A percentile compares a stretch with the other conserved stretches of the same genome.
phyloP scores from a whole-genome alignment of 2,113 vertebrate species.

The Colossoma macropomum region DNA sequence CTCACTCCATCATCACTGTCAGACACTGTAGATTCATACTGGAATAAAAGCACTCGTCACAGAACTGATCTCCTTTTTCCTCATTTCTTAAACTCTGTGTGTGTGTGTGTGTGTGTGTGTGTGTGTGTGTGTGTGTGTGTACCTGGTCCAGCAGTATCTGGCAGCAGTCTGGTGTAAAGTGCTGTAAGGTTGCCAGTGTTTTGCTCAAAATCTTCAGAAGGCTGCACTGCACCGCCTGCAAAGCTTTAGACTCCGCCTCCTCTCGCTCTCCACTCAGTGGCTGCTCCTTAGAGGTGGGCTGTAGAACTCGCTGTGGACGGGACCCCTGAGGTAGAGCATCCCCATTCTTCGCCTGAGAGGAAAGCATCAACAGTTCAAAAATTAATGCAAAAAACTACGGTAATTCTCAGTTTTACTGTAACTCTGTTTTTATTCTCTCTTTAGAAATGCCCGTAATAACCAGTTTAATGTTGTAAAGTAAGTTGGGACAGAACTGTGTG shows the following conservation, averaged over 20 bases:
- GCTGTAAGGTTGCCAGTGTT: conserved; percentile 89
- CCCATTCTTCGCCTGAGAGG: conserved; percentile 86
- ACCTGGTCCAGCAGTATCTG: conserved; percentile 97
- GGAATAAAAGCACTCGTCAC: no score
- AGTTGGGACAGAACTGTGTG: no score
- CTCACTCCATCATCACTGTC: no score
- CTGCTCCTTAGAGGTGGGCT: conserved; percentile 78
- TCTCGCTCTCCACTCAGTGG: conserved; percentile 78
- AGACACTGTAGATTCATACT: no score
- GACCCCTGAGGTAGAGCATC: conserved; percentile 83
- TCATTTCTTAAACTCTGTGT: background rate
- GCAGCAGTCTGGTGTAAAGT: conserved; percentile 96
- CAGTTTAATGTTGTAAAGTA: no score
- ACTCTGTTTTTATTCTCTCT: background rate
- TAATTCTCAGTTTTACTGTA: no score
- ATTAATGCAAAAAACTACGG: no score
- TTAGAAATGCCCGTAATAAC: background rate
- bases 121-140: conserved; percentile 11
- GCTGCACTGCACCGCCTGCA: conserved; percentile 90
- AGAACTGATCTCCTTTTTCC: no score
- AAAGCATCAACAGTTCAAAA: background rate
- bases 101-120: conserved; percentile 2
- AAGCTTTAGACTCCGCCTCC: conserved; percentile 86
- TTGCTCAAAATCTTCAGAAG: conserved; percentile 98
- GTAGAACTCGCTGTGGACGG: conserved; percentile 77